Conservation (phyloP, 2,797 vertebrate genomes). For the Protosalanx chinensis region DNA sequence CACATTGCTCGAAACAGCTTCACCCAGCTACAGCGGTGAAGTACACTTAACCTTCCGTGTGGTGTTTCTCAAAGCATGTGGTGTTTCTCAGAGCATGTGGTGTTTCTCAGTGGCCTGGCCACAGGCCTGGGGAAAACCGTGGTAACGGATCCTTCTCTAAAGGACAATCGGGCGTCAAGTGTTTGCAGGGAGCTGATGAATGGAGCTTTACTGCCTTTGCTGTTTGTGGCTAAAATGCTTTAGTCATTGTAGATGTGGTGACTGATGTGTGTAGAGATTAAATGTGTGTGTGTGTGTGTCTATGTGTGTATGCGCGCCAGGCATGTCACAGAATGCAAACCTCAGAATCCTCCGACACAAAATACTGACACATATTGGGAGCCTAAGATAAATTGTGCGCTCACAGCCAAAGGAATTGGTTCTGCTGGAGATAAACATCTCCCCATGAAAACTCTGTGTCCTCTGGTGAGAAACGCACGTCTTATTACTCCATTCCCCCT, state of each 20-base stretch:
- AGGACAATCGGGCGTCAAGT: not conserved
- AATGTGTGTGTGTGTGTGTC: not conserved
- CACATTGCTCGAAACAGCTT: too few relatives aligned
- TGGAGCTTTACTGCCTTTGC: not conserved
- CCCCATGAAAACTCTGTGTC: slow-evolving; percentile 19
- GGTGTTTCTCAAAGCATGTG: not conserved
- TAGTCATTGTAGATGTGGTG: not conserved
- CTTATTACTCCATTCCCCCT: not conserved
- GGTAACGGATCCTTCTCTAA: slow-evolving; percentile 1
- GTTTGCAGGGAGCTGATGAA: not conserved
- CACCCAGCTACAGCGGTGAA: too few relatives aligned
- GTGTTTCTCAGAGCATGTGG: not conserved
- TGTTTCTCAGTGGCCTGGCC: not conserved
- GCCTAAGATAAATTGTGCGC: not conserved
- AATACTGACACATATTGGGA: not conserved
- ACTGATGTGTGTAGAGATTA: not conserved
- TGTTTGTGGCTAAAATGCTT: not conserved
- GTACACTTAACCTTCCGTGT: too few relatives aligned
- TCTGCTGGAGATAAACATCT: slow-evolving; percentile 27
- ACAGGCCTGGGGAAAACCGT: not conserved
- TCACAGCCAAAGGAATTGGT: slow-evolving; percentile 14
- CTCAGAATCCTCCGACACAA: not conserved
- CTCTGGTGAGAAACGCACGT: slow-evolving; percentile 18
- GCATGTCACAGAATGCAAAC: not conserved
- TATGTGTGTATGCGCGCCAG: not conserved